phyloP scores from a whole-genome alignment of 2,113 vertebrate genomes.

The Tylochromis polylepis region DNA sequence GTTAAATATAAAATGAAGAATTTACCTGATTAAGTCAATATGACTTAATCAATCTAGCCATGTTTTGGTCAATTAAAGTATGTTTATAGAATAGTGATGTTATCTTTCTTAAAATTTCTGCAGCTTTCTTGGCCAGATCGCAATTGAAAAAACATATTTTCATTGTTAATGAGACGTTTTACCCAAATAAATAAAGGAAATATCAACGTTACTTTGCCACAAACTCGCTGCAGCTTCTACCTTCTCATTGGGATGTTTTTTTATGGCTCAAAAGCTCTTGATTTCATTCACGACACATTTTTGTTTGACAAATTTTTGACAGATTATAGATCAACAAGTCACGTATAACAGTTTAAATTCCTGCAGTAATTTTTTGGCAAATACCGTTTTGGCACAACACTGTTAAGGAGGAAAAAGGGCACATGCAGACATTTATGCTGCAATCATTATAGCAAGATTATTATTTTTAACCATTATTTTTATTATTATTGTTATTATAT shows the following conservation, averaged over 20 bases:
- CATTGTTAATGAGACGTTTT: neutral
- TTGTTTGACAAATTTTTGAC: too few species aligned
- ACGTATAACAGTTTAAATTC: neutral
- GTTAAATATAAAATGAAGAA: neutral
- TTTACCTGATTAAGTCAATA: neutral
- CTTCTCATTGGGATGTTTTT: neutral
- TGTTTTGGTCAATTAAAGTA: neutral
- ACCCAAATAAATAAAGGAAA: neutral
- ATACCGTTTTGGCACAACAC: neutral
- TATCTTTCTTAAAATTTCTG: neutral
- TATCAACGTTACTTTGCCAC: neutral
- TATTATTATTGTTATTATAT: neutral
- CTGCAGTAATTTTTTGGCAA: neutral
- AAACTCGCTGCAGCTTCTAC: neutral
- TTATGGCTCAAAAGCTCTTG: too few species aligned
- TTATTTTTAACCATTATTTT: neutral
- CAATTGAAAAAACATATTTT: neutral
- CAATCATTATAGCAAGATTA: neutral
- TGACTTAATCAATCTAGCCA: neutral
- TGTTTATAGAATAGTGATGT: neutral
- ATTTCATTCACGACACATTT: too few species aligned
- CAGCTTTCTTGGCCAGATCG: fast-evolving
- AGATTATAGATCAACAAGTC: neutral
- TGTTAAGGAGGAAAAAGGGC: neutral
- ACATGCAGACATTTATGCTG: neutral